These are phyloP conservation scores for Sebastes kiyomatsui DNA, from an alignment of 2,797 vertebrate genomes.

Conservation along the genomic window DNA sequence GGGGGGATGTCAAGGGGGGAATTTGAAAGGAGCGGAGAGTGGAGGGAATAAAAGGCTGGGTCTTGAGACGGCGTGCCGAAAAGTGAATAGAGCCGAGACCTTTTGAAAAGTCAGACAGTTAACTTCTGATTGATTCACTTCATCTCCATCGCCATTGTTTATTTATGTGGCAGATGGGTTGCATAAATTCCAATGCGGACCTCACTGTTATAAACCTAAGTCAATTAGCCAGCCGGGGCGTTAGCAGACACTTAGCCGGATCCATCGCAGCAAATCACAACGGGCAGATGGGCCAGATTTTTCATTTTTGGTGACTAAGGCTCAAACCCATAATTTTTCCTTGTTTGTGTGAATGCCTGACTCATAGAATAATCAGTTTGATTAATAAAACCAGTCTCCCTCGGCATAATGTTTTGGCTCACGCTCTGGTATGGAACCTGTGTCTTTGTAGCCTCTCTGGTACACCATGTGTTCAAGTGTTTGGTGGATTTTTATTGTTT, in stretches of 20 bases:
- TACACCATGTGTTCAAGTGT: conserved; percentile 10
- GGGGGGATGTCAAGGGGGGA: conserved; percentile 42
- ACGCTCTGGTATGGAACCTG: conserved; percentile 20
- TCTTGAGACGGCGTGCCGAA: conserved; percentile 44
- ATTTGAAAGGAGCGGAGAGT: conserved; percentile 40
- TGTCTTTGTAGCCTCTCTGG: conserved; percentile 25
- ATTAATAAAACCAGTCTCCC: conserved; percentile 72
- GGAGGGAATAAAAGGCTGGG: conserved; percentile 44
- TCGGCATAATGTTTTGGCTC: conserved; percentile 59
- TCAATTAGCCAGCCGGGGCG: conserved; percentile 78
- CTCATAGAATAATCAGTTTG: conserved; percentile 75
- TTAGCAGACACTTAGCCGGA: conserved; percentile 70
- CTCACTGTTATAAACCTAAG: conserved; percentile 71
- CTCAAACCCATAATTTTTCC: conserved; percentile 68
- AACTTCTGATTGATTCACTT: conserved; percentile 70
- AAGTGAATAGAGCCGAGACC: conserved; percentile 50
- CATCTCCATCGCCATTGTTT: conserved; percentile 67
- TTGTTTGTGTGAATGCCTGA: conserved; percentile 71
- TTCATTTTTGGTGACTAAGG: conserved; percentile 70
- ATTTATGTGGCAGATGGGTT: conserved; percentile 79
- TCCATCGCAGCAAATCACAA: conserved; percentile 70
- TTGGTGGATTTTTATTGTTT: conserved; percentile 37
- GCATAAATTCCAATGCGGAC: conserved; percentile 71
- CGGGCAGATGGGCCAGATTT: conserved; percentile 76
- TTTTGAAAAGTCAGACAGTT: conserved; percentile 72